These are phyloP conservation scores for Silurus glanis DNA, from an alignment of 2,113 vertebrate genomes.

Conservation along the genomic window DNA sequence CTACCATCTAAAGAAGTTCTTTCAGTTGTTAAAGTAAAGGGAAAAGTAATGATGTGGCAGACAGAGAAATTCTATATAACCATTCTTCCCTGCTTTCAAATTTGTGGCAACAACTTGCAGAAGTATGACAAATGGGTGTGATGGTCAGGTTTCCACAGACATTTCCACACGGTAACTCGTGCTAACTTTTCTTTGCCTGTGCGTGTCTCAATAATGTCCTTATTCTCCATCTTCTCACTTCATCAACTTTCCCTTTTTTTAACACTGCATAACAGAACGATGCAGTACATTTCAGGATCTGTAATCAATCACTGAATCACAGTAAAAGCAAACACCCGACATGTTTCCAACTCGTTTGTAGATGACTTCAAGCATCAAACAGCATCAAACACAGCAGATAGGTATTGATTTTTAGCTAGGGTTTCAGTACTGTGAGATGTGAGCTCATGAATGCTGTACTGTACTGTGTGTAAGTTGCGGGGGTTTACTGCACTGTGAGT, in stretches of 20 bases:
- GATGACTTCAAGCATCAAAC: neutral
- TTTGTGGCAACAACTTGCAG: neutral
- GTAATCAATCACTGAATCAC: neutral
- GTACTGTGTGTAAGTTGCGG: neutral
- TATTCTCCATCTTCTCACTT: neutral
- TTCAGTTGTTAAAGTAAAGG: neutral
- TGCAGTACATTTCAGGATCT: neutral
- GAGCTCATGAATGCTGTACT: neutral
- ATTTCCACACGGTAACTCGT: neutral
- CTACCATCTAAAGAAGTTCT: neutral
- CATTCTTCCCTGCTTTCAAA: neutral
- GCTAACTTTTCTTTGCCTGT: neutral
- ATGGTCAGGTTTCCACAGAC: neutral
- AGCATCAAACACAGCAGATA: neutral
- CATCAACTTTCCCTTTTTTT: neutral
- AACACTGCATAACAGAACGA: neutral
- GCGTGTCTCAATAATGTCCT: neutral
- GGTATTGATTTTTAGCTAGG: neutral
- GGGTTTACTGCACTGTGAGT: neutral
- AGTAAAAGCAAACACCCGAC: neutral
- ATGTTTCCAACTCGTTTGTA: neutral
- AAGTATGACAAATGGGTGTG: neutral
- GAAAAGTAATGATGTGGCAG: neutral
- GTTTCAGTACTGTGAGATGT: neutral
- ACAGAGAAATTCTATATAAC: neutral